Conservation (phyloP, 2,888 invertebrate species). For the Phyto melanocephala region DNA sequence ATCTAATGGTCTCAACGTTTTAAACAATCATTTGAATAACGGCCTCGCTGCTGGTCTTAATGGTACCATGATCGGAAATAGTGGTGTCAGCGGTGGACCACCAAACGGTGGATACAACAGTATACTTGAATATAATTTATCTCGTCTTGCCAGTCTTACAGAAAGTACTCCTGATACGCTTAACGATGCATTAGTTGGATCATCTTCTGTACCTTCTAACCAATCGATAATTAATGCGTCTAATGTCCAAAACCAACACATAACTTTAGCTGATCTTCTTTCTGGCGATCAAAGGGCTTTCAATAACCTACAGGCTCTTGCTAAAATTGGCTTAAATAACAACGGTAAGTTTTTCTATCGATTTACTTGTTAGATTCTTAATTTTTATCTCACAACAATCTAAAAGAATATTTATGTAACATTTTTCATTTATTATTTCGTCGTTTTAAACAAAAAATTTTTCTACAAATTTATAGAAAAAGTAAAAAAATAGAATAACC, state of each 20-base stretch:
- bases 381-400: no score
- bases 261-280: conserved; percentile 88
- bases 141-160: conserved; percentile 89
- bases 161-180: conserved; percentile 81
- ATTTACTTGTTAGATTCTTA: no score
- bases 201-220: conserved; percentile 65
- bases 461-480: no score
- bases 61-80: conserved; percentile 61
- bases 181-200: conserved; percentile 73
- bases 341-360: conserved; percentile 80
- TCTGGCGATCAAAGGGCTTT: conserved; percentile 88
- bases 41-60: conserved; percentile 57
- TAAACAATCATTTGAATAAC: conserved; percentile 60
- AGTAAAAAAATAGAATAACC: no score
- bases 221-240: conserved; percentile 74
- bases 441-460: no score
- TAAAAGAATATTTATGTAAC: no score
- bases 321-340: conserved; percentile 87
- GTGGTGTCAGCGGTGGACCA: conserved; percentile 73
- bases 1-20: conserved; percentile 49
- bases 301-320: conserved; percentile 93
- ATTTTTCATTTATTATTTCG: no score
- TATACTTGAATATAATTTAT: conserved; percentile 92
- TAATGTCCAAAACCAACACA: conserved; percentile 83
- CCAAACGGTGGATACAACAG: conserved; percentile 80